These are phyloP conservation scores for Drosophila ficusphila DNA, from an alignment of 1,140 invertebrate species.

Conservation along the genomic window DNA sequence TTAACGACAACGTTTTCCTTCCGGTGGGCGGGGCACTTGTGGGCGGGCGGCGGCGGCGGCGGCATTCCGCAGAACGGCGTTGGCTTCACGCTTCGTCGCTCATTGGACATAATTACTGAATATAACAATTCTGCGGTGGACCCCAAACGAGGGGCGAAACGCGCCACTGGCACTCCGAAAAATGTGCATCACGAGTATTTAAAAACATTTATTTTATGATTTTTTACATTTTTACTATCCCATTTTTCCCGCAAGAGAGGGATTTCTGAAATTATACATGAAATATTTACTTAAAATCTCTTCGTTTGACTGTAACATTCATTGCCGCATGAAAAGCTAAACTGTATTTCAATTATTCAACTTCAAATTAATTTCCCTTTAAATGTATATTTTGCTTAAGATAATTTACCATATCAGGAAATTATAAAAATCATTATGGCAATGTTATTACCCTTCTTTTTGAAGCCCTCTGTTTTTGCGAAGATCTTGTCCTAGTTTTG, in stretches of 20 bases:
- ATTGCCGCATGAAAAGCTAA: too few relatives aligned
- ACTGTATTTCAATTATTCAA: too few relatives aligned
- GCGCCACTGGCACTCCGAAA: conserved; percentile 10
- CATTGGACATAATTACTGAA: conserved; percentile 82
- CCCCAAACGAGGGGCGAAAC: neutral
- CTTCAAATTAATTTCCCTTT: too few relatives aligned
- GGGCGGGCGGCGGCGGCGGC: neutral
- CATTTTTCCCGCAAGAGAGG: neutral
- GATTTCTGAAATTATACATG: too few relatives aligned
- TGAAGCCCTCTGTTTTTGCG: too few relatives aligned
- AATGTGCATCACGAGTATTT: neutral
- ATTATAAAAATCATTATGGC: too few relatives aligned
- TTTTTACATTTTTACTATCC: neutral
- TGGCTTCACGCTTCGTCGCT: conserved; percentile 69
- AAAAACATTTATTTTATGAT: neutral
- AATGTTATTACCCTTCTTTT: too few relatives aligned
- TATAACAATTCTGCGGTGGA: conserved; percentile 73
- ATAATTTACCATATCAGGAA: too few relatives aligned
- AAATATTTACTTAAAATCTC: too few relatives aligned
- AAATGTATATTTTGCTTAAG: too few relatives aligned
- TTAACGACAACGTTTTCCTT: conserved; percentile 81
- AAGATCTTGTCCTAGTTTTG: neutral
- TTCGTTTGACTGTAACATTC: too few relatives aligned
- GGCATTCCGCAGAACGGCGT: neutral
- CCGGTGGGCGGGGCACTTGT: conserved; percentile 9